phyloP scores from a whole-genome alignment of 2,113 vertebrate species.

The Anolis sagrei region DNA sequence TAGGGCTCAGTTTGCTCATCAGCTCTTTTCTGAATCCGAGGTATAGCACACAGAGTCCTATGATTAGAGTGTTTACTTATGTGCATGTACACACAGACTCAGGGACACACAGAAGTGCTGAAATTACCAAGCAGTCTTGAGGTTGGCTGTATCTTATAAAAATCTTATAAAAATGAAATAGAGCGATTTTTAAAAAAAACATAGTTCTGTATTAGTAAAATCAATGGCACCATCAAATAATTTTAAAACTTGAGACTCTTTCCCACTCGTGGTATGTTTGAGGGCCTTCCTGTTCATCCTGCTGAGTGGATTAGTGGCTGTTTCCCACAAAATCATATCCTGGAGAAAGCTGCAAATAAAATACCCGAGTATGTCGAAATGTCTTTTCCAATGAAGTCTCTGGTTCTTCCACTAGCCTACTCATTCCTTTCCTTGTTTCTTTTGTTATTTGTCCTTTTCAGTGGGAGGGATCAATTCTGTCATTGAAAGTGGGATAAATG shows the following conservation, averaged over 20 bases:
- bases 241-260: not conserved
- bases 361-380: accelerated
- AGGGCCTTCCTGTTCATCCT: not conserved
- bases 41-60: not conserved
- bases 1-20: not conserved
- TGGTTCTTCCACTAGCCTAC: accelerated
- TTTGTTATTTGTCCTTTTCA: not conserved
- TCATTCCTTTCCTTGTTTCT: accelerated
- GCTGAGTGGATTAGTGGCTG: not conserved
- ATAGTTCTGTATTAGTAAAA: not conserved
- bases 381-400: not conserved
- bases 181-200: not conserved
- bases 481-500: not conserved
- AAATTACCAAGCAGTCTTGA: not conserved
- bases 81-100: not conserved
- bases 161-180: not conserved
- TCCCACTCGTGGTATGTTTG: not conserved
- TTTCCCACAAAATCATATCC: not conserved
- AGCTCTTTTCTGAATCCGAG: not conserved
- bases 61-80: not conserved
- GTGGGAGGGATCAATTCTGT: not conserved
- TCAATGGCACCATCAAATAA: not conserved
- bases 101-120: not conserved
- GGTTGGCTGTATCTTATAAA: not conserved
- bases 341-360: not conserved